These are phyloP conservation scores for Atta texana DNA, from an alignment of 1,140 invertebrate species.

Conservation along the genomic window DNA sequence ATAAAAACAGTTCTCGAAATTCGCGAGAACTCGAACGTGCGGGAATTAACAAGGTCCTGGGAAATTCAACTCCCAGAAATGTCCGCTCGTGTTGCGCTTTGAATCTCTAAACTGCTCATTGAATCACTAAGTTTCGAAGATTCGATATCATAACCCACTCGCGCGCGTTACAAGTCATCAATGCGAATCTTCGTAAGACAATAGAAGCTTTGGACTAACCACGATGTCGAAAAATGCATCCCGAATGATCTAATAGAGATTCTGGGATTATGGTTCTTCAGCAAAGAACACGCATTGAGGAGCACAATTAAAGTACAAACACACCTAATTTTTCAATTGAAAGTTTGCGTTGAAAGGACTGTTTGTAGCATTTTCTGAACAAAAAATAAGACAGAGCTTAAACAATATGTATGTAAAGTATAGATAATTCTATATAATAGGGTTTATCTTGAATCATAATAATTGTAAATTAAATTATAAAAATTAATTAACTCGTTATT, in stretches of 20 bases:
- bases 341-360: background rate
- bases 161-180: constrained; percentile 31
- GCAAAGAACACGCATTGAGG: background rate
- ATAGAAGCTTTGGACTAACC: constrained; percentile 7
- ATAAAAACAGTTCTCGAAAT: background rate
- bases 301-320: background rate
- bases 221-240: background rate
- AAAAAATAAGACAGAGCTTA: background rate
- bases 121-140: constrained; percentile 30
- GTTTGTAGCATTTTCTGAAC: background rate
- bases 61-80: background rate
- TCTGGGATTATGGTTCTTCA: constrained; percentile 1
- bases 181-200: constrained; percentile 46
- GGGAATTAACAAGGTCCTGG: background rate
- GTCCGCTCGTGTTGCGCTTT: background rate
- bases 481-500: background rate
- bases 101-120: constrained; percentile 10
- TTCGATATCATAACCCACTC: constrained; percentile 28
- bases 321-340: background rate
- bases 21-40: background rate
- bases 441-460: background rate
- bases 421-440: background rate
- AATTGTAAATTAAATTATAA: background rate
- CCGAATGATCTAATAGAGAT: constrained; percentile 10
- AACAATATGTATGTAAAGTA: background rate